Conservation (phyloP, 2,888 invertebrate genomes). For the Pheosia tremula region DNA sequence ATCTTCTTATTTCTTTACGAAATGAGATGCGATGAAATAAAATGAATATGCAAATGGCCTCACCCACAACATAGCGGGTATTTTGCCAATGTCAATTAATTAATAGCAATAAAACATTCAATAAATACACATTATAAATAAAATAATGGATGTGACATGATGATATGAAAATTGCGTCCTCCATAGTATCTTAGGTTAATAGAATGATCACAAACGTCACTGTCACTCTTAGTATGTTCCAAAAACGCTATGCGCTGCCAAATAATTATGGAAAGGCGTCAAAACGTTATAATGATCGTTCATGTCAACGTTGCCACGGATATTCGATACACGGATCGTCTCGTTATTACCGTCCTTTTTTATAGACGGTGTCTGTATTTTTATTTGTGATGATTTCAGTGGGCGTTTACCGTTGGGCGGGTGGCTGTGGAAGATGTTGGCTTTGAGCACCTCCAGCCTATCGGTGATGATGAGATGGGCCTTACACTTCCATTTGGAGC, state of each 20-base stretch:
- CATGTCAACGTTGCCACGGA: constrained; percentile 9
- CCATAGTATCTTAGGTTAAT: too few relatives aligned
- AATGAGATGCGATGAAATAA: too few relatives aligned
- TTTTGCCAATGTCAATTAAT: too few relatives aligned
- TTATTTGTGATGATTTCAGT: constrained; percentile 34
- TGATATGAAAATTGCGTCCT: too few relatives aligned
- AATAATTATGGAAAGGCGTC: constrained; percentile 64
- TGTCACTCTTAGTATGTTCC: constrained; percentile 20
- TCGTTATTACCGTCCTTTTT: constrained; percentile 27
- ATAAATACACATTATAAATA: too few relatives aligned
- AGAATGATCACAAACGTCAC: background rate
- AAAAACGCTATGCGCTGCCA: constrained; percentile 70
- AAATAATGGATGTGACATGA: too few relatives aligned
- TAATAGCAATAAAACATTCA: too few relatives aligned
- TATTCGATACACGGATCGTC: constrained; percentile 11
- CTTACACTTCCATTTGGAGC: constrained; percentile 72
- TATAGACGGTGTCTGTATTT: constrained; percentile 19
- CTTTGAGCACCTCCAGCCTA: constrained; percentile 67
- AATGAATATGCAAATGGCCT: too few relatives aligned
- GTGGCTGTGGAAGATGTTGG: constrained; percentile 66
- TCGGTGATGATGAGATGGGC: constrained; percentile 75
- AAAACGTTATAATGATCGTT: constrained; percentile 39
- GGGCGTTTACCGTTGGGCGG: constrained; percentile 48
- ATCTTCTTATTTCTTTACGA: too few relatives aligned
- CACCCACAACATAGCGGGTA: too few relatives aligned